Evolutionary conservation across 2,113 vertebrate genomes (phyloP).

Genomic region (Melanotaenia duboulayi): DNA sequence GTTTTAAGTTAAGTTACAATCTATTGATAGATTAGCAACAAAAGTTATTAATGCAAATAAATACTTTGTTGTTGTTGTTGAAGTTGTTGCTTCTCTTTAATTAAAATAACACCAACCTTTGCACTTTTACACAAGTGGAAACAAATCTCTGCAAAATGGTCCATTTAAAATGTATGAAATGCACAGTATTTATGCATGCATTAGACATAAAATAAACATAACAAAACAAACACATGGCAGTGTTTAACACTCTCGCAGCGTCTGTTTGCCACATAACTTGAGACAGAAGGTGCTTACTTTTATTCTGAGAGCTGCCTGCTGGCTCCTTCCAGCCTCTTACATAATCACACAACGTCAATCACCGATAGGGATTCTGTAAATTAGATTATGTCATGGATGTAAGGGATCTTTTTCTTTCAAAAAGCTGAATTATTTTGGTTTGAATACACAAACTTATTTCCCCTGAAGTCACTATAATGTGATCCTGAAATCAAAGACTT

Average conservation of each 20-base stretch:
- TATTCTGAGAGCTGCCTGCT: not conserved
- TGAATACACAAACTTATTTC: not conserved
- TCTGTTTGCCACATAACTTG: fast-evolving
- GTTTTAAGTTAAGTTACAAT: no score
- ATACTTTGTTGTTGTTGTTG: no score
- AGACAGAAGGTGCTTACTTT: not conserved
- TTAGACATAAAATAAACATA: no score
- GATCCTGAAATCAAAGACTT: not conserved
- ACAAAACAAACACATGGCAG: no score
- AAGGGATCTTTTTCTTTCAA: not conserved
- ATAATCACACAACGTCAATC: not conserved
- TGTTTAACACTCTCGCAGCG: no score
- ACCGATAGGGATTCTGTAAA: not conserved
- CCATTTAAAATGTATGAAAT: no score
- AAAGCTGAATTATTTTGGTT: no score
- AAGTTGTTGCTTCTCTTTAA: no score
- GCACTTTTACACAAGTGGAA: not conserved
- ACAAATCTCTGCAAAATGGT: not conserved
- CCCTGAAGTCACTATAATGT: not conserved
- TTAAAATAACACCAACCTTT: no score
- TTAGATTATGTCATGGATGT: not conserved
- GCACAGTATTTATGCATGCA: no score
- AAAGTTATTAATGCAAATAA: no score
- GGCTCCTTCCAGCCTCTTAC: not conserved
- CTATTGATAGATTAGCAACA: no score